phyloP scores from a whole-genome alignment of 2,888 invertebrate genomes.

The Eupithecia dodoneata region DNA sequence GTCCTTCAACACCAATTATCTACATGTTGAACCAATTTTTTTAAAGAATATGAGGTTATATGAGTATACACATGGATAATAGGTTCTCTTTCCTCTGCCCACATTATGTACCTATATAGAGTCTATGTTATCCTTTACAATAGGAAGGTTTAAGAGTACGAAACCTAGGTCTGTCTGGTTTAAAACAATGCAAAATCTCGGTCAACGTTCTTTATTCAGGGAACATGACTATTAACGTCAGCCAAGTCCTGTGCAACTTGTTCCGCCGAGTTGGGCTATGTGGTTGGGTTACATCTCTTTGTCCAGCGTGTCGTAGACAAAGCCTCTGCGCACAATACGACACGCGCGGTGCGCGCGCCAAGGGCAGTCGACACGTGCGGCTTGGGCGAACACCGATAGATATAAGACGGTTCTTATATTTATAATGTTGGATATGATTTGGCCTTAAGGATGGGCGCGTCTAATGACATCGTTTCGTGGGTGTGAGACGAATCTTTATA shows the following conservation, averaged over 20 bases:
- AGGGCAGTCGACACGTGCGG: conserved; percentile 60
- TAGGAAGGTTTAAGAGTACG: background rate
- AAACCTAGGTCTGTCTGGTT: conserved; percentile 4
- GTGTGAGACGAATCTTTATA: conserved; percentile 17
- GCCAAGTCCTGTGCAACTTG: conserved; percentile 44
- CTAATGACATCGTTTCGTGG: conserved; percentile 30
- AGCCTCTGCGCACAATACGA: conserved; percentile 66
- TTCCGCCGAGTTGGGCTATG: conserved; percentile 35
- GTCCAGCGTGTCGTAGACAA: conserved; percentile 60
- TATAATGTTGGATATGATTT: conserved; percentile 25
- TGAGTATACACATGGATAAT: too few species aligned
- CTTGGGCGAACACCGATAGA: conserved; percentile 39
- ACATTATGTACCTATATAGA: background rate
- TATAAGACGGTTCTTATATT: conserved; percentile 11
- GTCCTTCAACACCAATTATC: conserved; percentile 13
- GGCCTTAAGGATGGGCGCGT: conserved; percentile 32
- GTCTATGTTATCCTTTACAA: background rate
- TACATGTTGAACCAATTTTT: background rate
- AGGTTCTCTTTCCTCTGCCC: background rate
- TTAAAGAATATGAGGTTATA: background rate
- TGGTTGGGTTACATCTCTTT: conserved; percentile 67
- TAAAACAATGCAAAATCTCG: conserved; percentile 14
- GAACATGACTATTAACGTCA: conserved; percentile 39
- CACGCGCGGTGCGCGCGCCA: conserved; percentile 66
- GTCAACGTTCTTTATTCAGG: conserved; percentile 14